These are phyloP conservation scores for Scaptomyza hsui DNA, from an alignment of 1,140 invertebrate species.

Conservation along the genomic window DNA sequence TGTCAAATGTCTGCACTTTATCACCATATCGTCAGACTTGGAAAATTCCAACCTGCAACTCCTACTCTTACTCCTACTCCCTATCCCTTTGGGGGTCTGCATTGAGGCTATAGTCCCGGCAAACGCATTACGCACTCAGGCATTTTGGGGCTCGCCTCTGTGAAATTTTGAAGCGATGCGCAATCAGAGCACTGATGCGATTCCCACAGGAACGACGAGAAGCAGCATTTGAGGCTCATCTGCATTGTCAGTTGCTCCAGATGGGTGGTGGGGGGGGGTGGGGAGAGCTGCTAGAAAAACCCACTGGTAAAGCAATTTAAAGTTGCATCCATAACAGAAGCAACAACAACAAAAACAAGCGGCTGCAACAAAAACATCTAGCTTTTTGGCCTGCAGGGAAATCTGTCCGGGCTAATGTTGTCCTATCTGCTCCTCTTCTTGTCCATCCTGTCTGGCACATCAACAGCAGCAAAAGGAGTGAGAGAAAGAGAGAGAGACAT, in stretches of 20 bases:
- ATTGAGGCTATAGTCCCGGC: slow-evolving; percentile 17
- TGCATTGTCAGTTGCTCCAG: slow-evolving; percentile 61
- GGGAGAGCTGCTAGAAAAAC: slow-evolving; percentile 66
- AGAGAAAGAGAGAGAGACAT: not conserved
- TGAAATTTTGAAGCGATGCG: slow-evolving; percentile 79
- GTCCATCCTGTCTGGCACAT: not conserved
- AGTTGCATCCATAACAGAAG: slow-evolving; percentile 80
- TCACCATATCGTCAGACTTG: slow-evolving; percentile 71
- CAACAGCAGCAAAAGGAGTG: slow-evolving; percentile 32
- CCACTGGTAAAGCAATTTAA: slow-evolving; percentile 76
- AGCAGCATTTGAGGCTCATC: slow-evolving; percentile 55
- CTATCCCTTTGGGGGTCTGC: slow-evolving; percentile 23
- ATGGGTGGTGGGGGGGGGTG: not conserved
- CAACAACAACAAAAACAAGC: slow-evolving; percentile 48
- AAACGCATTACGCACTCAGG: slow-evolving; percentile 80
- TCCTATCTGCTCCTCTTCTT: slow-evolving; percentile 24
- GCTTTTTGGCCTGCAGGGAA: slow-evolving; percentile 69
- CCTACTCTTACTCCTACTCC: not conserved
- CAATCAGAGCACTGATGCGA: slow-evolving; percentile 79
- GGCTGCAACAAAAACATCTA: slow-evolving; percentile 16
- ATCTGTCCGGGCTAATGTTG: slow-evolving; percentile 74
- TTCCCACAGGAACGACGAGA: slow-evolving; percentile 65
- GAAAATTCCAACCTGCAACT: slow-evolving; percentile 3
- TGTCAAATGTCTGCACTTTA: slow-evolving; percentile 83
- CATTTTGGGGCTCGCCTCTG: slow-evolving; percentile 64